Evolutionary conservation across 2,113 vertebrate genomes (phyloP).

Genomic region (Canis aureus): DNA sequence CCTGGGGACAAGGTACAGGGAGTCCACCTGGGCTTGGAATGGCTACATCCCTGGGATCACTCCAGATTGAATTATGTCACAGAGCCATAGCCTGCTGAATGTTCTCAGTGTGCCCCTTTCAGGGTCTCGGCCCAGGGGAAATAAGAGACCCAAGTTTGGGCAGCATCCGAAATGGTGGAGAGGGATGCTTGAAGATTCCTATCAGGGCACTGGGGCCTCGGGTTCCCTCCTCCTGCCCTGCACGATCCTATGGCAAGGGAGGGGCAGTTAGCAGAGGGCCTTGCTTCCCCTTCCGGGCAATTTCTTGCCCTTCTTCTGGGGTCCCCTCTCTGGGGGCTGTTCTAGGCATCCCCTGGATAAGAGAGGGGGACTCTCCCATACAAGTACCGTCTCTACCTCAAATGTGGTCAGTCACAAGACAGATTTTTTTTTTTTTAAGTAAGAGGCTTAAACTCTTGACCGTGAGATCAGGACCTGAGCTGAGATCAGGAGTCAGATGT

Average conservation of each 20-base stretch:
- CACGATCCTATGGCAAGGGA: neutral
- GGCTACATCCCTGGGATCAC: constrained; percentile 93
- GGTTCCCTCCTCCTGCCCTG: neutral
- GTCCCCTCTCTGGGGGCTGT: neutral
- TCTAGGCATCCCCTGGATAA: neutral
- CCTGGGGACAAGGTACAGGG: constrained; percentile 93
- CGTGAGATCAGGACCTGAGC: neutral
- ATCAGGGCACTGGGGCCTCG: neutral
- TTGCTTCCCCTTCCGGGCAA: neutral
- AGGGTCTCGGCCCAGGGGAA: neutral
- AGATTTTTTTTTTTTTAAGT: neutral
- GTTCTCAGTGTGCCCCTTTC: neutral
- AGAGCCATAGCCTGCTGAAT: constrained; percentile 88
- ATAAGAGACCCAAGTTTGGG: neutral
- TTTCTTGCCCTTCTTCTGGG: neutral
- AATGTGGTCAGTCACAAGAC: neutral
- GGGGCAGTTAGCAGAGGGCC: neutral
- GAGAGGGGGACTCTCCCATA: neutral
- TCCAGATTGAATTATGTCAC: constrained; percentile 88
- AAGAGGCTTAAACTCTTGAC: neutral
- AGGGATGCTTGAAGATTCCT: neutral
- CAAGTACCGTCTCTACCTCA: neutral
- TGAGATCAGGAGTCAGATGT: neutral
- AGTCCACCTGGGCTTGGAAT: constrained; percentile 91
- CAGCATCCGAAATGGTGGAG: neutral